Percentiles rank a stretch among this genome's conserved stretches.
phyloP scores from a whole-genome alignment of 2,797 vertebrate genomes.

The Enoplosus armatus region DNA sequence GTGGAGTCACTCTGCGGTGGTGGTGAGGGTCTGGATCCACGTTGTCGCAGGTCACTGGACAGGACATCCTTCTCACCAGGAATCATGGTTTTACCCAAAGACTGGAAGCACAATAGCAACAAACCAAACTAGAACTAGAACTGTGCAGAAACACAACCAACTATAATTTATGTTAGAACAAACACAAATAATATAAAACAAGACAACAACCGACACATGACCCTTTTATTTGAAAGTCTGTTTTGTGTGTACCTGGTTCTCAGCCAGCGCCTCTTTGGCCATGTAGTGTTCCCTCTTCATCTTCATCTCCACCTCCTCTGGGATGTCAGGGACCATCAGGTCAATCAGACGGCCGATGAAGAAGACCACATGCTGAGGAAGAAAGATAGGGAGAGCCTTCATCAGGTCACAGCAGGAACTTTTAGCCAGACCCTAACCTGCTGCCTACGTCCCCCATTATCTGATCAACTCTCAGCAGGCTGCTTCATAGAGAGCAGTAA shows the following conservation, averaged over 20 bases:
- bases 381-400: not conserved
- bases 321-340: constrained; percentile 86
- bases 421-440: not conserved
- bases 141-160: not conserved
- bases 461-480: not conserved
- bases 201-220: not conserved
- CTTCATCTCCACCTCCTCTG: constrained; percentile 84
- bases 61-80: not conserved
- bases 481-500: not conserved
- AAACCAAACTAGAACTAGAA: not conserved
- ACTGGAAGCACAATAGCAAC: constrained; percentile 40
- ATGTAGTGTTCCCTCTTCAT: constrained; percentile 86
- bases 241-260: constrained; percentile 76
- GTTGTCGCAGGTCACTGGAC: not conserved
- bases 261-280: constrained; percentile 85
- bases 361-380: constrained; percentile 86
- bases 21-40: not conserved
- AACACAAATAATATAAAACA: not conserved
- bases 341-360: constrained; percentile 83
- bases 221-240: not conserved
- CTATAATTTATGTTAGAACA: not conserved
- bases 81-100: constrained; percentile 39
- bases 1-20: not conserved
- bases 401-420: not conserved
- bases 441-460: not conserved